Base-by-base conservation (phyloP, 2,113 vertebrate genomes). In the Mirounga angustirostris region DNA sequence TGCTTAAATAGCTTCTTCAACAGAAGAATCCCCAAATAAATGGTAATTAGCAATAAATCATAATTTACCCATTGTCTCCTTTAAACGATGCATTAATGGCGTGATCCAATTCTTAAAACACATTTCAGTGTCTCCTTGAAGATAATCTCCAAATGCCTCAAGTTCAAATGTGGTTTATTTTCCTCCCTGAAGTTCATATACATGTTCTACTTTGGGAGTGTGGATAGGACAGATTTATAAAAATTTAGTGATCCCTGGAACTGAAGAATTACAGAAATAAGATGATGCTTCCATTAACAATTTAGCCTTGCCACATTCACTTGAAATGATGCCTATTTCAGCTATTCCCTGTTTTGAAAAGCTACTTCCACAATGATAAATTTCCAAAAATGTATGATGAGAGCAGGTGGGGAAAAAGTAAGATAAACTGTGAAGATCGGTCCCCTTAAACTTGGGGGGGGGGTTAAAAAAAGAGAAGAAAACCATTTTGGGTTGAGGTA, bases 311-410 rank as follows among this genome's bases (percentile, higher is more conserved):
- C 58, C 36, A 76, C 21, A 43, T 76, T 46, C 83, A 73, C 52
- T 86, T 74, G n/a, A 88, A 82, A 80, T 13, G 36, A 71, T 69
- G 67, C 40, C 52, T 76, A 36, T 36, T 89, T 73, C n/a, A 61
- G 30, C 50, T 80, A 30, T 4, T 40, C 58, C 33, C 76, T 58
- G 26, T 56, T 89, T 86, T 59, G 40, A 91, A 95, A 74, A 79
- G 46, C 56, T 79, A 80, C n/a, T 86, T 95, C 33, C 7, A 69
- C 22, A 54, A 7, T 82, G 69, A 67, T 78, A 87, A 50, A 88
- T 95, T 96, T 95, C 54, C 90, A 88, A 85, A 94, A 94, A 11
- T 10, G 9, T 40, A 46, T 78, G 7, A 92, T 69, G 26, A 76
- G n/a, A 91, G 10, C 0, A 95, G 71, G 21, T 43, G 22, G 15